Conservation (phyloP, 2,797 vertebrate genomes). For the Eurystomus glaucurus region DNA sequence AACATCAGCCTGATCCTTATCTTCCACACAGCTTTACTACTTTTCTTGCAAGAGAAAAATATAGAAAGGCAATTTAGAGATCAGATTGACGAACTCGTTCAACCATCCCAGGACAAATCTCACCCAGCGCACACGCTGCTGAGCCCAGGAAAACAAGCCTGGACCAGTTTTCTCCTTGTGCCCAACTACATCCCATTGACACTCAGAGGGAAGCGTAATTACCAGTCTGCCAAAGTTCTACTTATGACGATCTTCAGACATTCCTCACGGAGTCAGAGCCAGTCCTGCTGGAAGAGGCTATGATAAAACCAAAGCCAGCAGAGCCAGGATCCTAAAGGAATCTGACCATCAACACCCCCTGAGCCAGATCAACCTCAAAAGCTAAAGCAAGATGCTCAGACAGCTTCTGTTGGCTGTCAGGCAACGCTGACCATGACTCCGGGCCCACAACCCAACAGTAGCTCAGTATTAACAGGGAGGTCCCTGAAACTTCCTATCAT, state of each 20-base stretch:
- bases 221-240: background rate
- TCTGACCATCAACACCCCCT: fast-evolving
- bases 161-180: background rate
- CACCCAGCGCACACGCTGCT: background rate
- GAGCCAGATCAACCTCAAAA: background rate
- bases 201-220: background rate
- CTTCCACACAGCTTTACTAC: background rate
- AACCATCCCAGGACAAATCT: conserved; percentile 6
- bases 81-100: conserved; percentile 1
- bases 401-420: background rate
- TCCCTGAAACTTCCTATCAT: background rate
- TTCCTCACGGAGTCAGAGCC: background rate
- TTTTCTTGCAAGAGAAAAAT: background rate
- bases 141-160: conserved; percentile 56
- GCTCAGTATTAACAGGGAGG: fast-evolving
- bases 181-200: conserved; percentile 5
- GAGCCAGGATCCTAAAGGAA: background rate
- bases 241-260: background rate
- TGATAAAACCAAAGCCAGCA: fast-evolving
- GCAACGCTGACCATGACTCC: fast-evolving
- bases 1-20: conserved; percentile 37
- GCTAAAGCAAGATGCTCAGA: background rate
- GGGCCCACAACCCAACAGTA: background rate
- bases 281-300: background rate
- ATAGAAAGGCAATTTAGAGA: conserved; percentile 25